These are phyloP conservation scores for Vireo altiloquus DNA, from an alignment of 2,113 vertebrate genomes.

Conservation along the genomic window DNA sequence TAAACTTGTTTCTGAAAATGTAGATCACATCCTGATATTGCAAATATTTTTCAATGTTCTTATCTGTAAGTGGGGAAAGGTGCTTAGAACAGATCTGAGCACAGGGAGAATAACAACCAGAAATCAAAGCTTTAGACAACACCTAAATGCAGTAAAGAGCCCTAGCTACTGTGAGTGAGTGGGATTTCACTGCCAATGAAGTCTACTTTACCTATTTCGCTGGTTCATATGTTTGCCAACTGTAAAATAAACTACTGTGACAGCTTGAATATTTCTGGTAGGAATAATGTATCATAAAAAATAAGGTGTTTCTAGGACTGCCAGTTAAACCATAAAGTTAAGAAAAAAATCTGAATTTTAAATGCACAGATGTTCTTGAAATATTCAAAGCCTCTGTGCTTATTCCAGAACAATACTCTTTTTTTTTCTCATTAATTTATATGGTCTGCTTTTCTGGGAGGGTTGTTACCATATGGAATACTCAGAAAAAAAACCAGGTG, in stretches of 20 bases:
- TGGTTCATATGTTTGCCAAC: background rate
- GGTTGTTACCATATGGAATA: background rate
- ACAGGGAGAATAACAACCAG: background rate
- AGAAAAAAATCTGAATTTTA: slow-evolving; percentile 21
- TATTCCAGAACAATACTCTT: background rate
- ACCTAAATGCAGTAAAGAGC: background rate
- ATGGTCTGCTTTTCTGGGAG: background rate
- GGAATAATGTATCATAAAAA: background rate
- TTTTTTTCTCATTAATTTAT: background rate
- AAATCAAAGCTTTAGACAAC: background rate
- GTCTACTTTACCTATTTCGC: background rate
- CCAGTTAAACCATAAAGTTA: background rate
- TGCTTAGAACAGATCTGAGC: background rate
- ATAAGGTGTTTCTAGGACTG: background rate
- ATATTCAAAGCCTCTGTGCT: background rate
- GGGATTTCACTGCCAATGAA: background rate
- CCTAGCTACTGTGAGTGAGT: background rate
- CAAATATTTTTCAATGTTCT: background rate
- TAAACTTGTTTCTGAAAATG: background rate
- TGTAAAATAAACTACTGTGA: background rate
- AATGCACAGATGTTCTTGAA: background rate
- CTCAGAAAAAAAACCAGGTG: background rate
- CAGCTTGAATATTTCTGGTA: background rate
- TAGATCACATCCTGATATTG: background rate
- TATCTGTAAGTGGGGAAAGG: background rate